A percentile compares a stretch with the other conserved stretches of the same genome.
phyloP scores from a whole-genome alignment of 64 coral and sea anemone genomes.

The Porites lutea region DNA sequence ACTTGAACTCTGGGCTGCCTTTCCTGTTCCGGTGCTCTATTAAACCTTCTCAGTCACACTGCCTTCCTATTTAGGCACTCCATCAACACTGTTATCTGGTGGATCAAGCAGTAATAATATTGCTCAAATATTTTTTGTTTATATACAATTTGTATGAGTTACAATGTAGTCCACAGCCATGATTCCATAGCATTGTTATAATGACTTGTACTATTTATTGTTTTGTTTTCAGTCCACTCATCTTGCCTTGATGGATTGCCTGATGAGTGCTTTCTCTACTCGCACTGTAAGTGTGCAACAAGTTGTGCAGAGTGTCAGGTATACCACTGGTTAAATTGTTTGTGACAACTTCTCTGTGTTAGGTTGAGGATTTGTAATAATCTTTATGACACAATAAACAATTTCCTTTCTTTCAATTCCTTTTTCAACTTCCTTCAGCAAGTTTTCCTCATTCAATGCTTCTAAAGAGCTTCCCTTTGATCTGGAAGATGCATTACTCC shows the following conservation, averaged over 20 bases:
- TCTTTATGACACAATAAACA: not conserved
- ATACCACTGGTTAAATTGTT: not conserved
- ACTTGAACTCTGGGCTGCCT: no score
- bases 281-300: slow-evolving; percentile 73
- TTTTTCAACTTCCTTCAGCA: slow-evolving; percentile 52
- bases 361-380: no score
- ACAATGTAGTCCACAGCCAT: no score
- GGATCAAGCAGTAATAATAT: no score
- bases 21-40: no score
- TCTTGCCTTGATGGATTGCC: slow-evolving; percentile 90
- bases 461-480: slow-evolving; percentile 98
- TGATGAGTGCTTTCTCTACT: slow-evolving; percentile 89
- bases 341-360: no score
- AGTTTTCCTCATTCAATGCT: slow-evolving; percentile 92
- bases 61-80: no score
- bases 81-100: no score
- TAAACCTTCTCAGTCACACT: no score
- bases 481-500: slow-evolving; percentile 89
- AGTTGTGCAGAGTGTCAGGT: slow-evolving; percentile 95
- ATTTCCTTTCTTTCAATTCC: not conserved
- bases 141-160: no score
- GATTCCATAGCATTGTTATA: no score
- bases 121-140: no score
- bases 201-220: not conserved
- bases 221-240: slow-evolving; percentile 82